A percentile compares a stretch with the other conserved stretches of the same genome.
These are phyloP conservation scores for Beaufortia kweichowensis DNA, from an alignment of 2,113 vertebrate genomes.

Conservation along the genomic window DNA sequence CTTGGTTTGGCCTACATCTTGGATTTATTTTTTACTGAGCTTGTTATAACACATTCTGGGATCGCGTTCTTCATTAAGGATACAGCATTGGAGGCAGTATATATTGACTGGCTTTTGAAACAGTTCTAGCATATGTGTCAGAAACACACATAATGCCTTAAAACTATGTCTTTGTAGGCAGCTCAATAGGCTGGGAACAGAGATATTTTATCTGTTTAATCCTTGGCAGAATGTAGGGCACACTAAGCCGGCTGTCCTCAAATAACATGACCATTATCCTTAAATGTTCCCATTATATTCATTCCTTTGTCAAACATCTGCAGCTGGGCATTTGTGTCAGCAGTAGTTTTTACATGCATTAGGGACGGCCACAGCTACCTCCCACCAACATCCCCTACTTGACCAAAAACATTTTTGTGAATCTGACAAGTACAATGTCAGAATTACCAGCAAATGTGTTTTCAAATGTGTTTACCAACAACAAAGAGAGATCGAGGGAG, in stretches of 20 bases:
- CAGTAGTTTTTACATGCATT: slow-evolving; percentile 39
- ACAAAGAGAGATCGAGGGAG: slow-evolving; percentile 22
- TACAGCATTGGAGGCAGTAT: too few relatives aligned
- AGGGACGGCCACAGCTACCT: slow-evolving; percentile 49
- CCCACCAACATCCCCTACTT: slow-evolving; percentile 29
- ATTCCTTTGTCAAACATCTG: neutral
- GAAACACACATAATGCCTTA: too few relatives aligned
- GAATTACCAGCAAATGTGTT: slow-evolving; percentile 44
- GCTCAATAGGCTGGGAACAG: slow-evolving; percentile 1
- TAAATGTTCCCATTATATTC: slow-evolving; percentile 11
- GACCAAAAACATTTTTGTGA: slow-evolving; percentile 45
- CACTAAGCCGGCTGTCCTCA: neutral
- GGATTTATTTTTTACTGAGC: too few relatives aligned
- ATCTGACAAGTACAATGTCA: slow-evolving; percentile 36
- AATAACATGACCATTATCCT: slow-evolving; percentile 11
- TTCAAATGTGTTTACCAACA: slow-evolving; percentile 30
- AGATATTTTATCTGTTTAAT: slow-evolving; percentile 28
- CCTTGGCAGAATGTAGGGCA: neutral
- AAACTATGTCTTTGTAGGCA: neutral
- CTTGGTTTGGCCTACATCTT: too few relatives aligned
- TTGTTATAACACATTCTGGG: too few relatives aligned
- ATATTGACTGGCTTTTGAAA: too few relatives aligned
- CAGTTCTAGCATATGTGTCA: too few relatives aligned
- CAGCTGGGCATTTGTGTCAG: slow-evolving; percentile 15
- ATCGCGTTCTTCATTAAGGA: too few relatives aligned